Evolutionary conservation across 2,888 invertebrate genomes (phyloP), one percentile per base, ranked within the genome.

Genomic region (Xestia rhomboidea): DNA sequence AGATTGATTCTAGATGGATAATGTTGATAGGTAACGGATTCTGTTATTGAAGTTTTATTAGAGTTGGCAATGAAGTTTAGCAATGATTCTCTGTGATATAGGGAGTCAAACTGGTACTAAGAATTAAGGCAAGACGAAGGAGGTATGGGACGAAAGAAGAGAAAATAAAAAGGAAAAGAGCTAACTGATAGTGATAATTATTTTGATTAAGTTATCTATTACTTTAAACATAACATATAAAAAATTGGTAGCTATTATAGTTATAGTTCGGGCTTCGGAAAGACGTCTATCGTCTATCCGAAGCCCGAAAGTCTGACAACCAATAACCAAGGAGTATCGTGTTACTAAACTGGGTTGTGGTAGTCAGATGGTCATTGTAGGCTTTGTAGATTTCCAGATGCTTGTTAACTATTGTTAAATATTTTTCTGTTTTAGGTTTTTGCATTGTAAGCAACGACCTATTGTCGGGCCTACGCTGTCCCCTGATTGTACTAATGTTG

Each of bases 1-100:
- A 66, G 64, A 80, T 80, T 79, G 86, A 76, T 85, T 73, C 68
- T 44, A 54, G 63, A 41, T 54, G 67, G 64, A 68, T 62, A 79
- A 79, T 79, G 30, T 64, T 0, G 27, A 71, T 34, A n/a, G 24
- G 13, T 76, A 67, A 70, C 68, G 41, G 49, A 30, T 82, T 69
- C 15, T 38, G 15, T 6, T 68, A 24, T 41, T n/a, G 44, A n/a
- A 41, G 18, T 41, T 41, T 62, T 60, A 60, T 60, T 11, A 21
- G 11, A 21, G 30, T 27, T 60, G 10, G 10, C 7, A 5, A 34
- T 62, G 30, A 21, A 62, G 10, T 18, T 7, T 30, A 60, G 30
- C 8, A 62, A 62, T 1, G 10, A 18, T 60, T 8, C 18, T 30
- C 11, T 2, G 2, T 18, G 21, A 34, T 62, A 0, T 30, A 18